Conservation (phyloP, 2,113 vertebrate species). For the Genyomyrus donnyi region DNA sequence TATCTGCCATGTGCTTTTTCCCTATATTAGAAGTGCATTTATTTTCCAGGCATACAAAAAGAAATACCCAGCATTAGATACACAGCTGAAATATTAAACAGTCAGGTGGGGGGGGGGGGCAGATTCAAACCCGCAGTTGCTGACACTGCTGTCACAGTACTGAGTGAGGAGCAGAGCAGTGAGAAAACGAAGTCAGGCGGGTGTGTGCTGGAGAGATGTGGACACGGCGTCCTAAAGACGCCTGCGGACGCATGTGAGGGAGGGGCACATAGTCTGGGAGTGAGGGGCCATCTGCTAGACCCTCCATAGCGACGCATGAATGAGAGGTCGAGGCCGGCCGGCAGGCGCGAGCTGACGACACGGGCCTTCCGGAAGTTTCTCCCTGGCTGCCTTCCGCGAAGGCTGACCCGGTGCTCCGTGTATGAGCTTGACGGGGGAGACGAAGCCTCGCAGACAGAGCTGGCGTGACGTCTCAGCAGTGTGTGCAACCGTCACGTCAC, state of each 20-base stretch:
- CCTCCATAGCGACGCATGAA: neutral
- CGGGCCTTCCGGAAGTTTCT: neutral
- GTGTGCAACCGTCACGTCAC: neutral
- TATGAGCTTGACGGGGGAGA: neutral
- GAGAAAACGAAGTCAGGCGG: neutral
- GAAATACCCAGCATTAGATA: neutral
- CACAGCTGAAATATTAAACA: neutral
- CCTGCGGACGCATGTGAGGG: neutral
- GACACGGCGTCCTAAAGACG: neutral
- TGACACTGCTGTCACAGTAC: neutral
- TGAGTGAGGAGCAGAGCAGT: neutral
- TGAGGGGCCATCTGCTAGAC: neutral
- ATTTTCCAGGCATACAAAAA: neutral
- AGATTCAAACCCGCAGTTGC: neutral
- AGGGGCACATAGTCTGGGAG: neutral
- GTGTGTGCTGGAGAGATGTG: neutral
- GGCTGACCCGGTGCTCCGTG: neutral
- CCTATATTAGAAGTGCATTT: neutral
- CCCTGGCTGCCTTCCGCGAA: neutral
- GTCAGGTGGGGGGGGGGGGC: neutral
- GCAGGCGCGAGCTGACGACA: neutral
- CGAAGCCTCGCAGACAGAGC: neutral
- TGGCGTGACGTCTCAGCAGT: neutral
- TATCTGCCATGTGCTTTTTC: neutral
- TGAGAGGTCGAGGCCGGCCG: neutral